Conservation (phyloP, 2,888 invertebrate genomes). For the Tetanocera ferruginea region DNA sequence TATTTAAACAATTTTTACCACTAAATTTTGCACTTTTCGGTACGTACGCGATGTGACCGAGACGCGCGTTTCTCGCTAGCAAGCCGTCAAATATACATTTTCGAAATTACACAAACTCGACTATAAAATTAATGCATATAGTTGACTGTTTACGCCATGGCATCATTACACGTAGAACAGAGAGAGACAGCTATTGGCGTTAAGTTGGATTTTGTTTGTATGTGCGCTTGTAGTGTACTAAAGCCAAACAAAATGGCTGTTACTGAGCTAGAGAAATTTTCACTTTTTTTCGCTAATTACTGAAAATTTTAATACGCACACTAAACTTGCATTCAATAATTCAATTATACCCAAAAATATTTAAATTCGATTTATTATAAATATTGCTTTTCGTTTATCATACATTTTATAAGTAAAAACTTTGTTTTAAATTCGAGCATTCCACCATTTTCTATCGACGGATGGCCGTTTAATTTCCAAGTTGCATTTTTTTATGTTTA, state of each 20-base stretch:
- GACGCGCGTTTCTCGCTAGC: conserved; percentile 69
- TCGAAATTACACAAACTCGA: conserved; percentile 62
- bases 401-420: neutral
- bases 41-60: conserved; percentile 64
- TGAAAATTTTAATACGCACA: neutral
- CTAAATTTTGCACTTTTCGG: conserved; percentile 63
- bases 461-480: neutral
- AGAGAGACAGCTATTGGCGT: conserved; percentile 49
- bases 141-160: conserved; percentile 29
- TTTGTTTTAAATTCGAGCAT: too few species aligned
- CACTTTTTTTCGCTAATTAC: conserved; percentile 3
- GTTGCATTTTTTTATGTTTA: neutral
- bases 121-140: conserved; percentile 42
- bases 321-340: neutral
- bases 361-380: conserved; percentile 82
- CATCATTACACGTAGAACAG: conserved; percentile 41
- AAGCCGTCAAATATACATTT: conserved; percentile 68
- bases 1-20: conserved; percentile 61
- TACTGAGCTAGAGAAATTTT: conserved; percentile 35
- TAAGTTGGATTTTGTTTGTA: conserved; percentile 45
- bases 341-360: neutral
- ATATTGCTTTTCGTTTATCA: conserved; percentile 76
- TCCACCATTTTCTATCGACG: neutral
- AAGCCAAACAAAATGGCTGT: conserved; percentile 65
- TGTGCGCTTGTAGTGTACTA: conserved; percentile 51